These are phyloP conservation scores for Andrena haemorrhoa DNA, from an alignment of 2,888 invertebrate genomes.

Conservation along the genomic window DNA sequence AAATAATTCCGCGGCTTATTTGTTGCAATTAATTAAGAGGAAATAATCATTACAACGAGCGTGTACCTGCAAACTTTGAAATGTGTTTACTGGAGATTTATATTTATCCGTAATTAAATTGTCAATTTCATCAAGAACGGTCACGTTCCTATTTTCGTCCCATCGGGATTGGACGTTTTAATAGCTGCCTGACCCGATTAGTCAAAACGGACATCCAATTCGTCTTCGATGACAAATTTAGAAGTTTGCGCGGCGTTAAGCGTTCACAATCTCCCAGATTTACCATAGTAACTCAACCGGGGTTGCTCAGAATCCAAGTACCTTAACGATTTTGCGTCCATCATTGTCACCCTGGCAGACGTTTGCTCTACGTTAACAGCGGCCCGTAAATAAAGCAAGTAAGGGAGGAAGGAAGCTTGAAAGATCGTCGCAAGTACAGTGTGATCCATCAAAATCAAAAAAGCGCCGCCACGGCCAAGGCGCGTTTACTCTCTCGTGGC, in stretches of 20 bases:
- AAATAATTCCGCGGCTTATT: slow-evolving; percentile 1
- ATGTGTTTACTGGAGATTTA: neutral
- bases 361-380: slow-evolving; percentile 43
- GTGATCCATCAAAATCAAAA: slow-evolving; percentile 77
- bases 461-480: slow-evolving; percentile 48
- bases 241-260: neutral
- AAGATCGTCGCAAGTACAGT: slow-evolving; percentile 48
- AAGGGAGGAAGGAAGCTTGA: slow-evolving; percentile 29
- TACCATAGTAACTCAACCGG: neutral
- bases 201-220: neutral
- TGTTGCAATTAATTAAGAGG: slow-evolving; percentile 29
- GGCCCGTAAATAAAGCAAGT: slow-evolving; percentile 34
- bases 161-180: neutral
- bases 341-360: slow-evolving; percentile 58
- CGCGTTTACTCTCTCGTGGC: slow-evolving; percentile 58
- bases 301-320: slow-evolving; percentile 14
- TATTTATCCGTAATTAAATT: slow-evolving; percentile 27
- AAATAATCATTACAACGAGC: slow-evolving; percentile 16
- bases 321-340: slow-evolving; percentile 56
- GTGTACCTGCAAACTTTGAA: neutral
- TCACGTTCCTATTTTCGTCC: neutral
- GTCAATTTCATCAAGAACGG: neutral
- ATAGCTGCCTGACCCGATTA: neutral
- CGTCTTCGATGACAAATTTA: neutral
- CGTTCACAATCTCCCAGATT: neutral